Percentiles rank a stretch among this genome's conserved stretches.
phyloP scores from a whole-genome alignment of 2,797 vertebrate genomes.

The Pteropus rufus region DNA sequence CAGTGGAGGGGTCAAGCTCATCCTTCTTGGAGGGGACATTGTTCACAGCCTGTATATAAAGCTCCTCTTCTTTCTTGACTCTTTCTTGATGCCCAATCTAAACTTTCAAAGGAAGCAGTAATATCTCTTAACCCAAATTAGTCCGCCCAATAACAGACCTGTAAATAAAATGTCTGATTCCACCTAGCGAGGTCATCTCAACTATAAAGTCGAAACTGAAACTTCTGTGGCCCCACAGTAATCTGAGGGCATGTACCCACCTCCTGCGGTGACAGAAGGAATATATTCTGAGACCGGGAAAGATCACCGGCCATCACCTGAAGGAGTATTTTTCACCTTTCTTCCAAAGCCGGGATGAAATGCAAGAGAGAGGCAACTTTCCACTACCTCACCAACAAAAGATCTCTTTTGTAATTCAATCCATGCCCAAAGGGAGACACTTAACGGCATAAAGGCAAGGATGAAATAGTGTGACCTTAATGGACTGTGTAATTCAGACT shows the following conservation, averaged over 20 bases:
- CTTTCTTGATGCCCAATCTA: neutral
- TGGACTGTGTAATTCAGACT: neutral
- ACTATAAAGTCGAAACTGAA: neutral
- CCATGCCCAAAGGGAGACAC: neutral
- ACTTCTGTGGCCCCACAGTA: rapidly evolving
- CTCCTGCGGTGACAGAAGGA: neutral
- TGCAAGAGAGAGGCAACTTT: neutral
- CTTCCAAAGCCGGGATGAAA: neutral
- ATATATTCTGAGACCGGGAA: neutral
- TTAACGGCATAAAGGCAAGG: neutral
- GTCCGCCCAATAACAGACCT: neutral
- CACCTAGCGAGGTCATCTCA: neutral
- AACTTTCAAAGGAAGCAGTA: neutral
- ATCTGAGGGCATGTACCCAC: neutral
- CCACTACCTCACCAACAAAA: neutral
- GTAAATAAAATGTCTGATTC: neutral
- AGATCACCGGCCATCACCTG: neutral
- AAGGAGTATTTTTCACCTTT: neutral
- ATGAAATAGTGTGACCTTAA: neutral
- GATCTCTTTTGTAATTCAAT: neutral
- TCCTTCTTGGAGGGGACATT: neutral
- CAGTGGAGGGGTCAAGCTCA: neutral
- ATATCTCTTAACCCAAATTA: neutral
- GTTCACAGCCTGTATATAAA: neutral
- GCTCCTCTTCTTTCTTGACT: neutral